Base-by-base conservation (phyloP, 1,140 invertebrate species). In the Orussus abietinus region DNA sequence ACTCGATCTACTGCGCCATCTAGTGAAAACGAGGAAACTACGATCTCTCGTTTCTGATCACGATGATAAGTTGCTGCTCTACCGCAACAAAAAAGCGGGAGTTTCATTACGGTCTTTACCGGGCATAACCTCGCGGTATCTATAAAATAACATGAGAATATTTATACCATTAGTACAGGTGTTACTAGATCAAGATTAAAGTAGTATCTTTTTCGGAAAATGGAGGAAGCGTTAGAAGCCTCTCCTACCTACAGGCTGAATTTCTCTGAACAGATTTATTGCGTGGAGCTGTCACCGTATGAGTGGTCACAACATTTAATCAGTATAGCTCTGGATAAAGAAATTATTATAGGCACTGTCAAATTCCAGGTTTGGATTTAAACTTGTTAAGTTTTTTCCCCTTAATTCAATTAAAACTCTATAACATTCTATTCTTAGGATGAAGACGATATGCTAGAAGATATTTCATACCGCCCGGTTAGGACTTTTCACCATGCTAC, bases 231-330 rank as follows among this genome's bases (percentile, higher is more conserved):
- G 22, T 26, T 66, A 9, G 43, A 53, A 6, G 64, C 55, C 42
- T 52, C 53, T 32, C 62, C 66, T 22, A 62, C 64, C 4, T 66
- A 59, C 33, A 69, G 71, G 52, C 45, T 68, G 1, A 55, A 54
- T 42, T 73, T 76, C 47, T 44, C 58, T 10, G 60, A 70, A 12
- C 62, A 70, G 59, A 62, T 77, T 25, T 58, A 70, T 17, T 57
- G 58, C 31, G 68, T 75, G 0, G 74, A 76, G 46, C 69, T 75
- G 36, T 77, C 75, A 5, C 75, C 73, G 9, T 76, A 66, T 47
- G 72, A 75, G 43, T 76, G 72, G 69, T 77, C 75, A 11, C 72
- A 75, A 25, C 59, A 75, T 51, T 54, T 77, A 38, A 70, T 77
- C 42, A 74, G 72, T 26, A 60, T 77, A 11, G 75, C 67, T 9